Base-by-base conservation (phyloP, 2,113 vertebrate species). In the Labeo catla region DNA sequence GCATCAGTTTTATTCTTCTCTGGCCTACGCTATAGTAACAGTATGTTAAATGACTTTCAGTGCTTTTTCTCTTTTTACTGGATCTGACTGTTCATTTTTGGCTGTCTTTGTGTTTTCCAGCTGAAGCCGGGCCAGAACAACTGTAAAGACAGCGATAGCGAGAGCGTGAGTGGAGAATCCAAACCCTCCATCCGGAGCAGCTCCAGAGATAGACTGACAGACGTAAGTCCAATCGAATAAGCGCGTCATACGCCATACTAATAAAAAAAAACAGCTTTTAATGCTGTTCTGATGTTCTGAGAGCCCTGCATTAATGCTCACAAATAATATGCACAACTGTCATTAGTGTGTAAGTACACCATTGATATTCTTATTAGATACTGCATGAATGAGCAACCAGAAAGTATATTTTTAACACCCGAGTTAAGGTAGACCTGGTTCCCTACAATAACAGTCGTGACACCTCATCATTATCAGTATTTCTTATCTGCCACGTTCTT, bases 91-190 rank as follows among this genome's bases (percentile, higher is more conserved):
- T 63, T 50, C 1, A 19, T 15, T 89, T 21, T 74, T 82, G 4
- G 87, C 13, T 92, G 65, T 91, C 12, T 86, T 49, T 47, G 61
- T 93, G 4, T 89, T 36, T 91, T 91, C 59, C 83, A 99, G 98
- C 95, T 98, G 92, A 99, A 97, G 91, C 91, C 96, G 0, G 97
- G 96, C 23, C 96, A 97, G 93, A 96, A 96, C 94, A 96, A 96
- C 94, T 96, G 96, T 92, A 96, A 96, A 86, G 96, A 96, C 95
- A 98, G 97, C 8, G 97, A 98, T 94, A 98, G 96, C 0, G 98
- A 98, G 82, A 97, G 96, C 0, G 95, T 93, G 28, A 97, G 96
- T 2, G 95, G 95, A 16, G 95, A 96, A 86, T 96, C 96, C 6
- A 99, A 98, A 91, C 96, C 95, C 8, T 98, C 96, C 85, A 94